Percentiles rank a stretch among this genome's conserved stretches.
phyloP scores from a whole-genome alignment of 1,140 invertebrate species.

The Orchestia grillus region DNA sequence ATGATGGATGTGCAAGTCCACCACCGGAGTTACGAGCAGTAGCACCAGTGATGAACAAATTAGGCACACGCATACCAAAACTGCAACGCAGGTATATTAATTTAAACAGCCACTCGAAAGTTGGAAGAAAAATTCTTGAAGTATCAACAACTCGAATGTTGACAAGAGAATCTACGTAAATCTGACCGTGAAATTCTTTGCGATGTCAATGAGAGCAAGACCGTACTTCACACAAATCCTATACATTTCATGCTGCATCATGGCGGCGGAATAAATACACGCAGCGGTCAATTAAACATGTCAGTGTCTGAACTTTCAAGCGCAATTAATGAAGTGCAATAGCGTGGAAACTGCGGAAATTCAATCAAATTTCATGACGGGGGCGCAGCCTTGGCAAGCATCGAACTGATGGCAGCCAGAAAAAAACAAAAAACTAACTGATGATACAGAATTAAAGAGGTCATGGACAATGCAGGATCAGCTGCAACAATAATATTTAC shows the following conservation, averaged over 20 bases:
- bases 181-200: neutral
- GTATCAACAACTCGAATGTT: neutral
- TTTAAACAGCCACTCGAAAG: neutral
- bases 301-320: slow-evolving; percentile 1
- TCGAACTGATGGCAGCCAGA: neutral
- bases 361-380: slow-evolving; percentile 43
- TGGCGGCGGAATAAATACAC: neutral
- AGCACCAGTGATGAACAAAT: neutral
- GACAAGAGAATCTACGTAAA: neutral
- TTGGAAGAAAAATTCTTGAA: neutral
- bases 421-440: neutral
- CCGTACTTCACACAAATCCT: neutral
- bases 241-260: neutral
- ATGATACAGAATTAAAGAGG: slow-evolving; percentile 6
- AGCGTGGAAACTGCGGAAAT: neutral
- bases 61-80: neutral
- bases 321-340: neutral
- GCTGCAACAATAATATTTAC: neutral
- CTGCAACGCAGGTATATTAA: neutral
- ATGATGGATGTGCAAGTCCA: neutral
- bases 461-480: neutral
- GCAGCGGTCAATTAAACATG: neutral
- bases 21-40: neutral
- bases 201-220: neutral
- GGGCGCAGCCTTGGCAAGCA: neutral